Evolutionary conservation across 2,113 vertebrate genomes (phyloP).

Genomic region (Ifrita kowaldi): DNA sequence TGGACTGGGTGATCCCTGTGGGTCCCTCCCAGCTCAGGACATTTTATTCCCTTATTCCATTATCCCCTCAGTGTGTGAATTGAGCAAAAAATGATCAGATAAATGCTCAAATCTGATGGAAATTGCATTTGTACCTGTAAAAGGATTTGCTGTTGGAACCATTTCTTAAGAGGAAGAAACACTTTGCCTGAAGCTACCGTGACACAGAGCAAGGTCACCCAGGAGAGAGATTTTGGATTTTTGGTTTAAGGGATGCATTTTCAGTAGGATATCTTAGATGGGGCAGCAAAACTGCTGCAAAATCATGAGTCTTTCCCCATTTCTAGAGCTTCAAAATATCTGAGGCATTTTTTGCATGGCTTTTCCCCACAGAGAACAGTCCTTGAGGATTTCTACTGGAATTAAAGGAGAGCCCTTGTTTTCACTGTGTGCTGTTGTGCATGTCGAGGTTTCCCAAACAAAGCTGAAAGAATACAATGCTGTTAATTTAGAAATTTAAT

Average conservation of each 20-base stretch:
- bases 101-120: background rate
- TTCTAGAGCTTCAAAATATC: background rate
- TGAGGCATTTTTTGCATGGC: background rate
- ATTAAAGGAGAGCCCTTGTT: background rate
- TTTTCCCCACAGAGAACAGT: background rate
- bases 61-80: background rate
- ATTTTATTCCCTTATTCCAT: background rate
- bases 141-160: background rate
- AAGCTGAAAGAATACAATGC: background rate
- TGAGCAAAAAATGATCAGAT: background rate
- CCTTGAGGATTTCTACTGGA: background rate
- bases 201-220: background rate
- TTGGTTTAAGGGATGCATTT: background rate
- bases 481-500: background rate
- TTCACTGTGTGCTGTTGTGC: background rate
- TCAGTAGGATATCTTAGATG: background rate
- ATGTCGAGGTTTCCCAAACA: background rate
- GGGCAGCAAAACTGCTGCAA: background rate
- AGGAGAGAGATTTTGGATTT: background rate
- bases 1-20: rapidly evolving
- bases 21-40: background rate
- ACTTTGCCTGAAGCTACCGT: background rate
- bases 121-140: background rate
- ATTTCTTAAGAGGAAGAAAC: background rate
- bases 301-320: background rate